Evolutionary conservation across 1,140 invertebrate genomes (phyloP).

Genomic region (Andrena cerasifolii): DNA sequence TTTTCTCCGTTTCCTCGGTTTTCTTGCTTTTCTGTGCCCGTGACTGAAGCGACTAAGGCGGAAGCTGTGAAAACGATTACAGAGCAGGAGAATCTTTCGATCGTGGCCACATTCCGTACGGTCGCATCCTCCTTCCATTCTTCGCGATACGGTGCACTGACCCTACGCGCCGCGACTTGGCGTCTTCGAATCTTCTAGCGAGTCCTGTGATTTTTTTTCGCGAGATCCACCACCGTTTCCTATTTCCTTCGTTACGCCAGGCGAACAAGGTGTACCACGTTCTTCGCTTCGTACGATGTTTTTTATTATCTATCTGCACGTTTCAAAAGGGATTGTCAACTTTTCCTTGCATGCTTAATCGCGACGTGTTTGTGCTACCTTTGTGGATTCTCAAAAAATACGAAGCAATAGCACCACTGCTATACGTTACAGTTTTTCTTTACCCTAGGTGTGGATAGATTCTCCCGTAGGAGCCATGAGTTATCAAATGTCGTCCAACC

Average conservation of each 20-base stretch:
- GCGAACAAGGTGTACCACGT: neutral
- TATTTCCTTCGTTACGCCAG: neutral
- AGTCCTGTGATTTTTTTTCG: conserved; percentile 5
- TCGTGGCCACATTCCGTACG: conserved; percentile 60
- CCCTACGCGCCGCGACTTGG: conserved; percentile 41
- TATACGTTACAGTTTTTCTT: conserved; percentile 25
- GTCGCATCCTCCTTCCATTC: conserved; percentile 50
- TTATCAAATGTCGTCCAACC: conserved; percentile 89
- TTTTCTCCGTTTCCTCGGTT: conserved; percentile 4
- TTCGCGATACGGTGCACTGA: conserved; percentile 55
- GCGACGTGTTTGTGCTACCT: neutral
- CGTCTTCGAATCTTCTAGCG: conserved; percentile 17
- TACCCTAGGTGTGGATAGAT: conserved; percentile 73
- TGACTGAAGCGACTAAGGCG: conserved; percentile 14
- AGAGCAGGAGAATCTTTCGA: conserved; percentile 54
- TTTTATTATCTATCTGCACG: neutral
- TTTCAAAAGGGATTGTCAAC: neutral
- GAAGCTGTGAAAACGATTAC: conserved; percentile 33
- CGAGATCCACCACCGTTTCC: neutral
- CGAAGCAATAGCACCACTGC: neutral
- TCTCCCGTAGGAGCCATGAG: conserved; percentile 85
- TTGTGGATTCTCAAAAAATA: neutral
- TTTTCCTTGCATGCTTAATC: neutral
- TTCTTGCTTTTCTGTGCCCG: no score
- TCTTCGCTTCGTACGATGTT: neutral